phyloP scores from a whole-genome alignment of 1,140 invertebrate species.

The Calephelis nemesis region DNA sequence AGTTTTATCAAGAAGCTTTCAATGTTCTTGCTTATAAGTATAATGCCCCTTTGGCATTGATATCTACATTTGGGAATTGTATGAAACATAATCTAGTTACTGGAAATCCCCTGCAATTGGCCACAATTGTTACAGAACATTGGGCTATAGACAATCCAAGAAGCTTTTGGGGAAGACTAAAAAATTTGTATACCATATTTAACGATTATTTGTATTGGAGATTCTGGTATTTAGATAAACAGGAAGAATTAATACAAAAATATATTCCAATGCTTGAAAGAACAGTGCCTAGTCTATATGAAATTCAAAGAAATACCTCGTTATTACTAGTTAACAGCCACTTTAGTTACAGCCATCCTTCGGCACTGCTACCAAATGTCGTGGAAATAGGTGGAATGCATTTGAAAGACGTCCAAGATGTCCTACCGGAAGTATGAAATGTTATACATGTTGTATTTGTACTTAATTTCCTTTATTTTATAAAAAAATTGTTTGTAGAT shows the following conservation, averaged over 20 bases:
- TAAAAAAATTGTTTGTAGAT: too few species aligned
- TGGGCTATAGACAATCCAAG: slow-evolving; percentile 58
- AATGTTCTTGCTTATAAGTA: slow-evolving; percentile 79
- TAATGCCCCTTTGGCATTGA: slow-evolving; percentile 75
- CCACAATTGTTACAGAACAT: slow-evolving; percentile 72
- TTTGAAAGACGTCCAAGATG: slow-evolving; percentile 46
- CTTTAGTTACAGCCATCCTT: slow-evolving; percentile 61
- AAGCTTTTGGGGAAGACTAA: slow-evolving; percentile 60
- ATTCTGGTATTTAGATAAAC: slow-evolving; percentile 53
- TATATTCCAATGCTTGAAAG: slow-evolving; percentile 50
- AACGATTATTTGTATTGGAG: slow-evolving; percentile 63
- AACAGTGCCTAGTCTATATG: slow-evolving; percentile 69
- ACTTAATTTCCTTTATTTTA: too few species aligned
- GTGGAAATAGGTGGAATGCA: slow-evolving; percentile 82
- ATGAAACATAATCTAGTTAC: slow-evolving; percentile 78
- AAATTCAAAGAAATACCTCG: slow-evolving; percentile 74
- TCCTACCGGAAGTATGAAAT: slow-evolving; percentile 16
- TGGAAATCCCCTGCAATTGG: slow-evolving; percentile 77
- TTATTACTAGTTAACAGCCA: slow-evolving; percentile 76
- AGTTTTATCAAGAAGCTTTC: slow-evolving; percentile 80
- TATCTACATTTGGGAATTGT: slow-evolving; percentile 79
- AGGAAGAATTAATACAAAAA: slow-evolving; percentile 62
- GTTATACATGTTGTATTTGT: too few species aligned
- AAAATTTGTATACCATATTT: slow-evolving; percentile 56
- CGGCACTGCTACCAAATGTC: slow-evolving; percentile 76